These are phyloP conservation scores for Cryptocephalus primarius DNA, from an alignment of 2,888 invertebrate species.

Conservation along the genomic window DNA sequence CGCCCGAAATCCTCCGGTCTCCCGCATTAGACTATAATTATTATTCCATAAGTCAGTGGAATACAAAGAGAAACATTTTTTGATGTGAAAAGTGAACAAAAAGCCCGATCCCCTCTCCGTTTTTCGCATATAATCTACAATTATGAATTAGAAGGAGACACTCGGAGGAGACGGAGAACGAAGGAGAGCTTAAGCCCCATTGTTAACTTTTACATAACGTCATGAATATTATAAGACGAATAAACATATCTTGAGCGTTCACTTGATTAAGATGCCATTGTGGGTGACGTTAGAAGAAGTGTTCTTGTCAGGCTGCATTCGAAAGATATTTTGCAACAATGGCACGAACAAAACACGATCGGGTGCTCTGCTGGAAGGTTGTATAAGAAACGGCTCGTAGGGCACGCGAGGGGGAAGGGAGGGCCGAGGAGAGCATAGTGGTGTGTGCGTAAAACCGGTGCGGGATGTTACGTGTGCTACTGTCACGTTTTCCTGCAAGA, in stretches of 20 bases:
- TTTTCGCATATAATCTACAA: slow-evolving; percentile 18
- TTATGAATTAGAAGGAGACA: slow-evolving; percentile 12
- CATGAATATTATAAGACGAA: slow-evolving; percentile 27
- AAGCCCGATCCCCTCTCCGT: slow-evolving; percentile 5
- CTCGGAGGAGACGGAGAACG: slow-evolving; percentile 2
- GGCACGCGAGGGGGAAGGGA: too few species aligned
- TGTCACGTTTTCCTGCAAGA: too few species aligned
- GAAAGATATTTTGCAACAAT: slow-evolving; percentile 35
- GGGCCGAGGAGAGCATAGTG: too few species aligned
- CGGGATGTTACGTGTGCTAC: too few species aligned
- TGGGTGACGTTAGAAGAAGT: slow-evolving; percentile 34
- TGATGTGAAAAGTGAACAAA: slow-evolving; percentile 2
- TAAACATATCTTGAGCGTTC: slow-evolving; percentile 32
- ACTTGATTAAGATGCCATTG: slow-evolving; percentile 35
- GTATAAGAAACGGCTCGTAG: slow-evolving; percentile 12
- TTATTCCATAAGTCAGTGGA: not conserved
- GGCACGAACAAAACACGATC: slow-evolving; percentile 28
- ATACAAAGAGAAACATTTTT: slow-evolving; percentile 1
- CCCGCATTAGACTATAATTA: too few species aligned
- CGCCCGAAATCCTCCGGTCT: too few species aligned
- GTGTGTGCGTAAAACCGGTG: too few species aligned
- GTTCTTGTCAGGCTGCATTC: slow-evolving; percentile 37
- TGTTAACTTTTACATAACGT: slow-evolving; percentile 22
- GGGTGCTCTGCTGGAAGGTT: slow-evolving; percentile 11
- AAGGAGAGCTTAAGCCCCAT: slow-evolving; percentile 15